phyloP scores from a whole-genome alignment of 2,113 vertebrate genomes.

The Gymnorhina tibicen region DNA sequence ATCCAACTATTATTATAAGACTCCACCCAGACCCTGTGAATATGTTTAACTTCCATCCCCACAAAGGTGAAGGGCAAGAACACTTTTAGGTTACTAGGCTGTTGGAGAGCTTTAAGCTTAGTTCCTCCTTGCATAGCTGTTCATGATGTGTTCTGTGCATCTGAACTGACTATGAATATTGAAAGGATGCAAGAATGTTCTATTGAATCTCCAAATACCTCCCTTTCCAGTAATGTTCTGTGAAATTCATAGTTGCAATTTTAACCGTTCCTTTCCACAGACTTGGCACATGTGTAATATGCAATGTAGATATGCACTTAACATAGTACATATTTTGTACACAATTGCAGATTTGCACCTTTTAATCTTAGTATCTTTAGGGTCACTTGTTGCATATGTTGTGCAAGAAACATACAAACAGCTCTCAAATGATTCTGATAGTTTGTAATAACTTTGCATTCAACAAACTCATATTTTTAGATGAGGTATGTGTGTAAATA shows the following conservation, averaged over 20 bases:
- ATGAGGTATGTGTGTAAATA: conserved; percentile 61
- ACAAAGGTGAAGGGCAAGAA: background rate
- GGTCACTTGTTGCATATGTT: conserved; percentile 26
- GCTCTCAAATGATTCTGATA: conserved; percentile 12
- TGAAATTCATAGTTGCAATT: background rate
- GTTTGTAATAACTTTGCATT: conserved; percentile 44
- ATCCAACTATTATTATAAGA: background rate
- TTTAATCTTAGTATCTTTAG: conserved; percentile 29
- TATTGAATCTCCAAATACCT: background rate
- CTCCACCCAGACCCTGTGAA: background rate
- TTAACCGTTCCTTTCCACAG: background rate
- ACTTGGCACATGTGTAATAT: background rate
- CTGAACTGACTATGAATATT: background rate
- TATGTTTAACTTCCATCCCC: background rate
- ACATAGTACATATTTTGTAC: conserved; percentile 20
- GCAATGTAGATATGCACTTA: conserved; percentile 21
- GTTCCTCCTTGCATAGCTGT: background rate
- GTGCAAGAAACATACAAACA: conserved; percentile 31
- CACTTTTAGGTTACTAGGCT: background rate
- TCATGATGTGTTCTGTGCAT: background rate
- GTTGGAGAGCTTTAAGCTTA: background rate
- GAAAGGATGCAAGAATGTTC: background rate
- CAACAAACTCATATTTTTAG: conserved; percentile 53
- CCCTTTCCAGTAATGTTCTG: background rate
- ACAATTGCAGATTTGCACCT: conserved; percentile 31